Conservation (phyloP, 2,113 vertebrate genomes). For the Leuciscus idus region DNA sequence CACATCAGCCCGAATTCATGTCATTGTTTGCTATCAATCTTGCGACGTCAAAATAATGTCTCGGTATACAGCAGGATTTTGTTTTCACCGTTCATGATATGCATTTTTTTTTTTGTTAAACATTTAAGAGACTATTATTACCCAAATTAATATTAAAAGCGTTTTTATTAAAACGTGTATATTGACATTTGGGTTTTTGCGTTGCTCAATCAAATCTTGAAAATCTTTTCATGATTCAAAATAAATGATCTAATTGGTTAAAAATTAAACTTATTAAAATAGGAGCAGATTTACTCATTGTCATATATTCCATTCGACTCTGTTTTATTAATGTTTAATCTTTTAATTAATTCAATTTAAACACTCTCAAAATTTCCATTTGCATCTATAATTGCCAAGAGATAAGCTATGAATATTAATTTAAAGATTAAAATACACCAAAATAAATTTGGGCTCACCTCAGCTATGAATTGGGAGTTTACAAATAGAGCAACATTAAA, state of each 20-base stretch:
- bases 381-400: slow-evolving; percentile 39
- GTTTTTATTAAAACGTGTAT: too few relatives aligned
- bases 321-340: background rate
- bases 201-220: background rate
- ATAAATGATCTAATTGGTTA: background rate
- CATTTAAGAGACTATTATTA: background rate
- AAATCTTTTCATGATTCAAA: background rate
- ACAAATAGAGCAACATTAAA: background rate
- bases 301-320: background rate
- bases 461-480: background rate
- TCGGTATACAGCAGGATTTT: background rate
- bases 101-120: background rate
- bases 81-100: background rate
- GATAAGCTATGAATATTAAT: slow-evolving; percentile 26
- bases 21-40: background rate
- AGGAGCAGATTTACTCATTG: background rate
- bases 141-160: too few relatives aligned
- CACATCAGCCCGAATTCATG: background rate
- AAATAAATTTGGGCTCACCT: background rate
- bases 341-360: slow-evolving; percentile 33
- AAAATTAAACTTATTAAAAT: background rate
- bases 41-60: too few relatives aligned
- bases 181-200: background rate
- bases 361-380: slow-evolving; percentile 36
- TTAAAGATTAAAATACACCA: background rate